Base-by-base conservation (phyloP, 2,113 vertebrate species). In the Baryphthengus martii region DNA sequence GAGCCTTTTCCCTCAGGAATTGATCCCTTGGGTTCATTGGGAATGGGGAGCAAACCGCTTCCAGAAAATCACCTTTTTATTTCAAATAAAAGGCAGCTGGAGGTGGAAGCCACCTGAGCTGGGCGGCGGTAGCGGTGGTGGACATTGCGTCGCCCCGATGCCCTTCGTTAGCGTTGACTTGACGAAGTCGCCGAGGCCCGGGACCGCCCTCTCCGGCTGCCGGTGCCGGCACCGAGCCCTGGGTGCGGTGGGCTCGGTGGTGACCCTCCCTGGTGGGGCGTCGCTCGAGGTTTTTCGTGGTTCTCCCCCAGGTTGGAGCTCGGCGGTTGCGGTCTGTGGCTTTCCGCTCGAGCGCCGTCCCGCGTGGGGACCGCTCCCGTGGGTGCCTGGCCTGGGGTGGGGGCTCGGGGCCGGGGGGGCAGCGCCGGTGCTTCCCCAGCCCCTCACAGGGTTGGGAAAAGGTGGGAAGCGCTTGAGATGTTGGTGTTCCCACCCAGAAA, bases 351-450 rank as follows among this genome's bases (percentile, higher is more conserved):
- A 0, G 5, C 76, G 49, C 55, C 3, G 0, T 50, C 61, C 65
- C 0, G 0, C 0, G 1, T 42, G 80, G 42, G 11, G 37, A 18
- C 11, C 10, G 62, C 55, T 82, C 37, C 61, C 1, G 2, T 19
- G 61, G 62, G 5, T n/a, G 24, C 37, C 15, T 10, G 35, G 17
- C 0, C 2, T 28, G 39, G 55, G n/a, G 31, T 21, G 5, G n/a
- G 55, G 24, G 28, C 8, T 26, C 3, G 10, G 12, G 24, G 28
- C 8, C 21, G 2, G 10, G 12, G 39, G 59, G 33, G 45, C 14
- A 35, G 45, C 3, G 5, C 29, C 1, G 4, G 12, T 29, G 67
- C 28, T 61, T 40, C 45, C 52, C 40, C 13, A 10, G 50, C 7
- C 31, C 42, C n/a, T 47, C 10, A 9, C 19, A 1, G 40, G n/a